Conservation (phyloP, 2,888 invertebrate species). For the Eupithecia vulgata region DNA sequence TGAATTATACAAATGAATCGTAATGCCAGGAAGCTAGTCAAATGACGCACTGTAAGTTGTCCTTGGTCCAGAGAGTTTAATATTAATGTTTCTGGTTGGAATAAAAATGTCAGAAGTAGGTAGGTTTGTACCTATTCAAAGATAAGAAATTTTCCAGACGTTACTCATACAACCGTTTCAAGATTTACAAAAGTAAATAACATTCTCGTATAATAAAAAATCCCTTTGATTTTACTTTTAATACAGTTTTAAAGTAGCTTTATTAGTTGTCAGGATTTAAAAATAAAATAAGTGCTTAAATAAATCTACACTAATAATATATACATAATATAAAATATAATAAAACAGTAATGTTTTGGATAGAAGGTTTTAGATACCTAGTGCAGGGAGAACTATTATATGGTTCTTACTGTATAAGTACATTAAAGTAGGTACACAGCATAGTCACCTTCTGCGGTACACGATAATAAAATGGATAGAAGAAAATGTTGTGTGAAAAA, state of each 20-base stretch:
- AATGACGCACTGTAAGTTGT: slow-evolving; percentile 56
- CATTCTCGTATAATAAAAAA: no score
- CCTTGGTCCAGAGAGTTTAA: slow-evolving; percentile 54
- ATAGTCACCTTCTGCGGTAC: no score
- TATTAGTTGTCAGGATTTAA: background rate
- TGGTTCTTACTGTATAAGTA: no score
- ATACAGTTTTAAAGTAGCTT: background rate
- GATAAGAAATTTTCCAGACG: slow-evolving; percentile 3
- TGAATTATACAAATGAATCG: slow-evolving; percentile 44
- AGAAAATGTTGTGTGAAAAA: no score
- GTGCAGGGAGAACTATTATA: background rate
- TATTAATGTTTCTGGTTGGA: background rate
- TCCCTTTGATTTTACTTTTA: slow-evolving; percentile 7
- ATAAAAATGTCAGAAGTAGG: background rate
- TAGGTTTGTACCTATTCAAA: background rate
- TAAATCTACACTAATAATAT: no score
- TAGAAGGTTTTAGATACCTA: no score
- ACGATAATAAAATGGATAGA: no score
- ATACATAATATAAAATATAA: no score
- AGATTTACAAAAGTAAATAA: background rate
- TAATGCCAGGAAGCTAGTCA: slow-evolving; percentile 50
- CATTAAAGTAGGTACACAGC: no score
- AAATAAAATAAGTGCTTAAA: background rate
- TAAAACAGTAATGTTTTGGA: no score
- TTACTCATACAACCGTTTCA: slow-evolving; percentile 11